phyloP scores from a whole-genome alignment of 2,888 invertebrate genomes.

The Siphlonurus alternatus region DNA sequence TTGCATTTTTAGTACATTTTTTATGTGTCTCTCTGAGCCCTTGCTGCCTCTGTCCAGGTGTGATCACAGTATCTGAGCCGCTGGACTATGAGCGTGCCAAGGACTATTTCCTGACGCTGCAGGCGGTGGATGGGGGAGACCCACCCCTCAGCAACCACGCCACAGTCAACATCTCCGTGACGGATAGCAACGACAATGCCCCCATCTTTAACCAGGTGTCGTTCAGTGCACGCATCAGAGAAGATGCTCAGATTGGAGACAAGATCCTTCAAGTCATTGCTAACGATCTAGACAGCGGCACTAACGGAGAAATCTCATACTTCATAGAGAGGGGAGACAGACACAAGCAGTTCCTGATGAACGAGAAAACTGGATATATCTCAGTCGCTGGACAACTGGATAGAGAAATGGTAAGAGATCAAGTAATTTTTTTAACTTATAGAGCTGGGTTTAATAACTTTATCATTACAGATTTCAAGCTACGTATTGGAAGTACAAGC shows the following conservation, averaged over 20 bases:
- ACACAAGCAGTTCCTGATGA: conserved; percentile 58
- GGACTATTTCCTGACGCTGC: conserved; percentile 73
- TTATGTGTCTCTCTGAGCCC: too few species aligned
- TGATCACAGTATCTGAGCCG: conserved; percentile 55
- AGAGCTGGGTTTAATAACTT: too few species aligned
- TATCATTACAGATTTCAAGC: conserved; percentile 31
- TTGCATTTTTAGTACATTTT: neutral
- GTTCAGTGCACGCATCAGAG: conserved; percentile 58
- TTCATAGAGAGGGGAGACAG: conserved; percentile 60
- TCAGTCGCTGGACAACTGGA: conserved; percentile 58
- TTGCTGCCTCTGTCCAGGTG: conserved; percentile 31
- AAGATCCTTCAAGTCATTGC: conserved; percentile 62
- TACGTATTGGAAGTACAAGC: conserved; percentile 70
- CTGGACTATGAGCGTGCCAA: conserved; percentile 77
- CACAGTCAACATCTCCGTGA: conserved; percentile 66
- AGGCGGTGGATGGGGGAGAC: conserved; percentile 76
- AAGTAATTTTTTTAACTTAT: too few species aligned
- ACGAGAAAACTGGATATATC: conserved; percentile 58
- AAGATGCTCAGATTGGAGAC: conserved; percentile 57
- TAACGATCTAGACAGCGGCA: conserved; percentile 65
- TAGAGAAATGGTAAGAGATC: conserved; percentile 55
- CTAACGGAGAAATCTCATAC: conserved; percentile 65
- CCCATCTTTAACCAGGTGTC: conserved; percentile 62
- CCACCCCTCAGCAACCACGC: conserved; percentile 82
- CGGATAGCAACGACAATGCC: conserved; percentile 76